Percentiles rank a stretch among this genome's conserved stretches.
Evolutionary conservation across 2,113 vertebrate genomes (phyloP).

Genomic region (Lasiurus cinereus): DNA sequence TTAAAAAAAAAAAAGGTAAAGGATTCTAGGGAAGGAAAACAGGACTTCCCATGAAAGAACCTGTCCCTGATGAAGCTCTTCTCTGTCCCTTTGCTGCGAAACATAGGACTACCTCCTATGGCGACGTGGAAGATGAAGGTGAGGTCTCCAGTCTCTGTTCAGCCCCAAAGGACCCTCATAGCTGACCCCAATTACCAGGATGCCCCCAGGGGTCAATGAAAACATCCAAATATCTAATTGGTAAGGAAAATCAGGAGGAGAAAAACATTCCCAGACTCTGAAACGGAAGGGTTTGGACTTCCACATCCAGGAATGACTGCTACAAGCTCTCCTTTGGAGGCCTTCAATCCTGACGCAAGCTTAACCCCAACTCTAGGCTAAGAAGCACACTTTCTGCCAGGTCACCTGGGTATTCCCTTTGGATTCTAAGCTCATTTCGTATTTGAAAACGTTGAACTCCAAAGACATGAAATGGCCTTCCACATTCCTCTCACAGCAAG

Average conservation of each 20-base stretch:
- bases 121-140: background rate
- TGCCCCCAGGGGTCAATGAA: background rate
- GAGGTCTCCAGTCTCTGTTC: background rate
- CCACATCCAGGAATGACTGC: background rate
- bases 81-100: background rate
- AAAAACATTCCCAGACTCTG: conserved; percentile 34
- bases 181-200: background rate
- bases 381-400: conserved; percentile 19
- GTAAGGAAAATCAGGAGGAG: background rate
- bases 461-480: background rate
- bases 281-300: background rate
- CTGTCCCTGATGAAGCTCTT: background rate
- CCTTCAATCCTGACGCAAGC: background rate
- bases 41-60: background rate
- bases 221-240: conserved; percentile 30
- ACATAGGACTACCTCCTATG: background rate
- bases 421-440: conserved; percentile 23
- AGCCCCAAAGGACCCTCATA: background rate
- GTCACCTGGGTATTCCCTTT: background rate
- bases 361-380: background rate
- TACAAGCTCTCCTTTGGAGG: background rate
- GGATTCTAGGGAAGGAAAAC: background rate
- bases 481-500: background rate
- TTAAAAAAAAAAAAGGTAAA: background rate
- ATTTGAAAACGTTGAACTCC: background rate